phyloP scores from a whole-genome alignment of 1,140 invertebrate species.

The Chrysomallon squamiferum region DNA sequence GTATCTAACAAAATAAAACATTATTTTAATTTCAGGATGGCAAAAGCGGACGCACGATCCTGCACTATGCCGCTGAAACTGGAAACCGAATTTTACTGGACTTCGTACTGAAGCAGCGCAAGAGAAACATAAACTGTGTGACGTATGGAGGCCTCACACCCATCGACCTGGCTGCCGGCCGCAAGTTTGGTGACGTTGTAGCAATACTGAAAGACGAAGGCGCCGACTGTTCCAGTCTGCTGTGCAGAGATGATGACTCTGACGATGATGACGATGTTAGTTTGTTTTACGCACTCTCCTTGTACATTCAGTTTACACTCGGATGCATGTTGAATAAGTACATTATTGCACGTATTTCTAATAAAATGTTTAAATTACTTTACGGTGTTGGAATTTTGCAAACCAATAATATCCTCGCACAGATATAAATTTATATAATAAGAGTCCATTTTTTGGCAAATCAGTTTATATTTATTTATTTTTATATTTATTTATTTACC shows the following conservation, averaged over 20 bases:
- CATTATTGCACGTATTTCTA: no score
- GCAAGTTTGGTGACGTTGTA: slow-evolving; percentile 16
- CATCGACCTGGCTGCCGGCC: slow-evolving; percentile 20
- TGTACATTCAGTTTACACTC: no score
- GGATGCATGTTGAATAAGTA: no score
- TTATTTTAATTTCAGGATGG: slow-evolving; percentile 23
- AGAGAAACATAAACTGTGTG: slow-evolving; percentile 22
- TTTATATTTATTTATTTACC: no score
- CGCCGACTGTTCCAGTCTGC: slow-evolving; percentile 3
- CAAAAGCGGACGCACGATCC: slow-evolving; percentile 37
- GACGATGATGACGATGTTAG: not conserved
- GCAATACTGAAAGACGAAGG: slow-evolving; percentile 2
- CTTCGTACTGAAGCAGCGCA: slow-evolving; percentile 14
- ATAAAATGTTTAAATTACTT: no score
- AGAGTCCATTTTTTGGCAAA: no score
- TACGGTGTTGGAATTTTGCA: no score
- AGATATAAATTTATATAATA: no score
- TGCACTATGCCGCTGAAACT: slow-evolving; percentile 34
- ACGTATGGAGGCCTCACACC: slow-evolving; percentile 29
- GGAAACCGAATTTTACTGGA: slow-evolving; percentile 15
- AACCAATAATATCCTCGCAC: no score
- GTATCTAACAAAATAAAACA: no score
- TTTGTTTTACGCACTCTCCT: no score
- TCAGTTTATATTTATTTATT: no score
- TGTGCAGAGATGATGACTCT: not conserved